Base-by-base conservation (phyloP, 2,113 vertebrate genomes). In the Collichthys lucidus region DNA sequence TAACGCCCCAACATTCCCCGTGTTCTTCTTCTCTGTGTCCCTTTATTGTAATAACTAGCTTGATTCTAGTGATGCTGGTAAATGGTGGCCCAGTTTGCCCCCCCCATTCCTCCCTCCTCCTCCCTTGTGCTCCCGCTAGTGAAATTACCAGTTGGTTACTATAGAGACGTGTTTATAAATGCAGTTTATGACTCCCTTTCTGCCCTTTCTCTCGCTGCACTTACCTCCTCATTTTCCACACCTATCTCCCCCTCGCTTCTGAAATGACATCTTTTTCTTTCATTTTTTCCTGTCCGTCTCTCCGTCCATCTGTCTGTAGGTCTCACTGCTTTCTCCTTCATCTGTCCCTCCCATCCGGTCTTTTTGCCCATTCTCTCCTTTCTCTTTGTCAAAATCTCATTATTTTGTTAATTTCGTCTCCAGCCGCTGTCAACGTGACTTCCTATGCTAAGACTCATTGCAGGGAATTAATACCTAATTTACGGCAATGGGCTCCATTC, bases 151-250 rank as follows among this genome's bases (percentile, higher is more conserved):
- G 82, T 86, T 87, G 94, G 94, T 95, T 95, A 94, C 95, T 94
- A 95, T 94, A 94, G 94, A 94, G 93, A 95, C 90, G 86, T 93
- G 92, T 95, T 95, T 95, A 92, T 94, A 92, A 94, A 95, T 94
- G 93, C 82, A 77, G 87, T 94, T 93, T 93, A 92, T 87, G 88
- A 89, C 89, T 93, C 92, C 92, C 92, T 71, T 79, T 86, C 82
- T 92, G 80, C 88, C 87, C 90, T 88, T 86, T 90, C 89, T 86
- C 66, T 86, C 69, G 10, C 83, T 52, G 81, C 82, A 22, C 75
- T 88, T 85, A 86, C 90, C 83, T 84, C 74, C 73, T 74, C 80
- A 55, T 88, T 82, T 83, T 88, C 83, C 81, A 53, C 63, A 85
- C 71, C 74, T 62, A 49, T 77, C 70, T 74, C 72, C 63, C 85